Percentiles rank a stretch among this genome's conserved stretches.
Conservation (phyloP, 2,888 invertebrate species). For the Theristus sp. region DNA sequence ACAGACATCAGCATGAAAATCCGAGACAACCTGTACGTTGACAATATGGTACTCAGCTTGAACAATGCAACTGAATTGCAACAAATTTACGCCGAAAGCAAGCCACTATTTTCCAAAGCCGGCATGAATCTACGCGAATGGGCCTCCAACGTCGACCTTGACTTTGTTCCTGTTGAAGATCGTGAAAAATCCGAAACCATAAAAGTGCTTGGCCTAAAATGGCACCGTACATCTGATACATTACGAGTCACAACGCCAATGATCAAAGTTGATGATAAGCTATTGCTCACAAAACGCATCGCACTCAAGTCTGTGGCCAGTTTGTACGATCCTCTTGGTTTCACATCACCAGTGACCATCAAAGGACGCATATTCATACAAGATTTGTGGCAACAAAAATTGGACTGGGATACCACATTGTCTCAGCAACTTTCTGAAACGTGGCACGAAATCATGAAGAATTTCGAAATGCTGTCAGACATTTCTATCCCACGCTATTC, state of each 20-base stretch:
- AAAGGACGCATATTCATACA: background rate
- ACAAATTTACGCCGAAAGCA: background rate
- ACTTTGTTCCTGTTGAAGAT: background rate
- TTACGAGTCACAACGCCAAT: too few species aligned
- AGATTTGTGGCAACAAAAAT: background rate
- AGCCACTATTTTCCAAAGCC: background rate
- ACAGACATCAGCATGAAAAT: background rate
- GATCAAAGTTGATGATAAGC: background rate
- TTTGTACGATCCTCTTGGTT: slow-evolving; percentile 1
- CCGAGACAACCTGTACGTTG: background rate
- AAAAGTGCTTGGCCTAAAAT: background rate
- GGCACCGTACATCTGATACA: background rate
- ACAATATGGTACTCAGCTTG: background rate
- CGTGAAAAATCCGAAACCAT: background rate
- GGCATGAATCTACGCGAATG: background rate
- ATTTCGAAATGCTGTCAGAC: background rate
- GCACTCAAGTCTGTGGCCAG: background rate
- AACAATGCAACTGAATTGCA: background rate
- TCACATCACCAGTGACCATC: background rate
- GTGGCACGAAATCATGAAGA: background rate
- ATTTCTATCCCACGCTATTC: background rate
- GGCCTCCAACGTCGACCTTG: background rate
- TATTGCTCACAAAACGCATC: background rate
- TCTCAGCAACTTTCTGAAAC: background rate
- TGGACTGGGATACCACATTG: background rate